phyloP scores from a whole-genome alignment of 2,888 invertebrate species.

The Oxystoma pomonae region DNA sequence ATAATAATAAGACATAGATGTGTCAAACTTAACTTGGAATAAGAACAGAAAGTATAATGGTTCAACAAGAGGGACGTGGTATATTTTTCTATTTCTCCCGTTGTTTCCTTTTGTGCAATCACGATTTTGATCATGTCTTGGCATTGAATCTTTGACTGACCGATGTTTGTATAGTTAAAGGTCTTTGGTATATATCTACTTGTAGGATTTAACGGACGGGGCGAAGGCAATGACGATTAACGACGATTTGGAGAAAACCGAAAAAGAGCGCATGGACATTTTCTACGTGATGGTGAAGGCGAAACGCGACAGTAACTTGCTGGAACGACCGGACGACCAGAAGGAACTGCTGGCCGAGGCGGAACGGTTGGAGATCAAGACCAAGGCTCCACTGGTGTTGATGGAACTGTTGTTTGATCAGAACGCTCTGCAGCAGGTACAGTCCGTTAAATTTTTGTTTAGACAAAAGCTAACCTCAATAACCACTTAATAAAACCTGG shows the following conservation, averaged over 20 bases:
- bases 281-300: constrained; percentile 81
- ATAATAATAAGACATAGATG: too few species aligned
- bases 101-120: too few species aligned
- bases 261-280: constrained; percentile 94
- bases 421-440: constrained; percentile 57
- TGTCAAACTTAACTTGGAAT: too few species aligned
- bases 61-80: too few species aligned
- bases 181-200: neutral
- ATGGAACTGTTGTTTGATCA: constrained; percentile 85
- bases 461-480: too few species aligned
- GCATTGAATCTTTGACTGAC: too few species aligned
- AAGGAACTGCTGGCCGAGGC: constrained; percentile 78
- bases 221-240: constrained; percentile 92
- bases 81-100: too few species aligned
- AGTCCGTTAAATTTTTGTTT: too few species aligned
- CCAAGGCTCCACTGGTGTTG: constrained; percentile 88
- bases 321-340: constrained; percentile 57
- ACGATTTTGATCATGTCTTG: too few species aligned
- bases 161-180: too few species aligned
- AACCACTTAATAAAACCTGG: too few species aligned
- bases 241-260: constrained; percentile 93
- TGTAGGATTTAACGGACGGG: constrained; percentile 78
- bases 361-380: constrained; percentile 88
- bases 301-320: constrained; percentile 57
- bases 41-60: too few species aligned